phyloP scores from a whole-genome alignment of 2,888 invertebrate species.

The Geophilus truncorum region DNA sequence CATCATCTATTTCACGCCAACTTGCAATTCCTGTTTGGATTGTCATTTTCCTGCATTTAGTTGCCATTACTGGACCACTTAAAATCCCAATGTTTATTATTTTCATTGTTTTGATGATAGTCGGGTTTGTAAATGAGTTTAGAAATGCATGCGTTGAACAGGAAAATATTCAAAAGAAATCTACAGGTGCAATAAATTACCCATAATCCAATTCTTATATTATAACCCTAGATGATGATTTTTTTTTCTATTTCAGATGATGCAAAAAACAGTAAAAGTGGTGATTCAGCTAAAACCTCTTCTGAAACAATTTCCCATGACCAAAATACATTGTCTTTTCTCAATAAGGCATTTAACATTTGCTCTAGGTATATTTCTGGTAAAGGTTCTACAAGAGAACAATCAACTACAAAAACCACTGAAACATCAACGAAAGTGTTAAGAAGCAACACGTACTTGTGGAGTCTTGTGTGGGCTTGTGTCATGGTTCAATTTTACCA shows the following conservation, averaged over 20 bases:
- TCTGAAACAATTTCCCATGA: neutral
- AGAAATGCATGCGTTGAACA: constrained; percentile 48
- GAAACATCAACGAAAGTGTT: neutral
- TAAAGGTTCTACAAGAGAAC: neutral
- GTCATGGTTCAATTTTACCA: constrained; percentile 78
- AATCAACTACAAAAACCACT: neutral
- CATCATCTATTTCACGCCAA: constrained; percentile 55
- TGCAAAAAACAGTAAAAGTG: neutral
- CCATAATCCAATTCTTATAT: too few species aligned
- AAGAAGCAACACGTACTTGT: constrained; percentile 47
- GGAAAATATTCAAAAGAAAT: neutral
- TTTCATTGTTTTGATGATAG: constrained; percentile 60
- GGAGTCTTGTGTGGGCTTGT: constrained; percentile 68
- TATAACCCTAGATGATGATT: neutral
- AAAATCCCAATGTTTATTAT: constrained; percentile 69
- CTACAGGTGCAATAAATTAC: neutral
- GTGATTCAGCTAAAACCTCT: neutral
- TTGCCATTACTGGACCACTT: constrained; percentile 67
- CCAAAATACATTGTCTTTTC: neutral
- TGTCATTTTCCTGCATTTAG: constrained; percentile 65
- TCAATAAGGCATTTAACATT: neutral
- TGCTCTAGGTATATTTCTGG: neutral
- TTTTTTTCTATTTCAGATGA: neutral
- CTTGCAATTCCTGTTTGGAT: constrained; percentile 69
- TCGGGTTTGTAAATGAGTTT: constrained; percentile 63